Percentiles rank a stretch among this genome's conserved stretches.
phyloP scores from a whole-genome alignment of 2,888 invertebrate genomes.

The Drosophila rubida region DNA sequence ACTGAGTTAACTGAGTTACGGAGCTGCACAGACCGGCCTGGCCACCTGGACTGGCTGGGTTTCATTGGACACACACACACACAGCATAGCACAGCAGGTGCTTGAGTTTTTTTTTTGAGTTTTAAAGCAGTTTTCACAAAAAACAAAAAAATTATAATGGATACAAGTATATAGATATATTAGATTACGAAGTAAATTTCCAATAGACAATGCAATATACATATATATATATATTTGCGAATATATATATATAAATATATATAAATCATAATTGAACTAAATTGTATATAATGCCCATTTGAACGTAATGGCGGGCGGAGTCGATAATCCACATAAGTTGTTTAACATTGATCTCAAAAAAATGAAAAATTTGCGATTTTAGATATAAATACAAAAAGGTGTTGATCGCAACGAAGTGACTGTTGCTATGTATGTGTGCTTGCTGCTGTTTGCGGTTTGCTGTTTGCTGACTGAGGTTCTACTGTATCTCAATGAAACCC shows the following conservation, averaged over 20 bases:
- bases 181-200: constrained; percentile 12
- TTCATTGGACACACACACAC: constrained; percentile 60
- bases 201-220: constrained; percentile 6
- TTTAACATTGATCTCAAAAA: constrained; percentile 19
- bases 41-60: constrained; percentile 70
- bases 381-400: constrained; percentile 16
- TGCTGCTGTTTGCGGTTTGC: constrained; percentile 4
- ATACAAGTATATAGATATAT: neutral
- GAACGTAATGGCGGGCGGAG: constrained; percentile 43
- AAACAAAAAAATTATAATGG: constrained; percentile 11
- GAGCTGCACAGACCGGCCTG: constrained; percentile 76
- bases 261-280: constrained; percentile 65
- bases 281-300: constrained; percentile 38
- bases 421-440: constrained; percentile 16
- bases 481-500: constrained; percentile 83
- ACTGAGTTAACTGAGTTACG: constrained; percentile 77
- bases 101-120: neutral
- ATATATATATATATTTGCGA: constrained; percentile 3
- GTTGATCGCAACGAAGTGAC: constrained; percentile 10
- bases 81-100: constrained; percentile 20
- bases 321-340: constrained; percentile 24
- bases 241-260: constrained; percentile 44
- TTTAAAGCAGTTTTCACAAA: constrained; percentile 26
- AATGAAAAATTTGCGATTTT: constrained; percentile 7
- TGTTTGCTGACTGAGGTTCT: constrained; percentile 29